These are phyloP conservation scores for Phataginus tetradactyla DNA, from an alignment of 2,797 vertebrate species.

Conservation along the genomic window DNA sequence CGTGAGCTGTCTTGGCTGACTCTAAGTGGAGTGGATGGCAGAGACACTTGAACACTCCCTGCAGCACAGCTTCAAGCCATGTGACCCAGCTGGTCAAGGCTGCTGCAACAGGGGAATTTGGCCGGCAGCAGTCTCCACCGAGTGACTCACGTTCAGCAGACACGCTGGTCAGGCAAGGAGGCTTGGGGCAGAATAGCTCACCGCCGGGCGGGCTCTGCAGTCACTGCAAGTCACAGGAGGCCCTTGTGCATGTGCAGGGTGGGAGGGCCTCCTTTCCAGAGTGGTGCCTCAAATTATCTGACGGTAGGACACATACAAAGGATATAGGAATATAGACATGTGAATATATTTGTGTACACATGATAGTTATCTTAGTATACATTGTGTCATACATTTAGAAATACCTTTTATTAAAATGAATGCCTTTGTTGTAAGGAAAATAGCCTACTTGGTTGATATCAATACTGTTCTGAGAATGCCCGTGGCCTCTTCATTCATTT, in stretches of 20 bases:
- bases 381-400: not conserved
- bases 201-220: too few species aligned
- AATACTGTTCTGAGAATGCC: not conserved
- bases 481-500: not conserved
- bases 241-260: not conserved
- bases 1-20: not conserved
- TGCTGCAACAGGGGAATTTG: not conserved
- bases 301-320: not conserved
- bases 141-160: not conserved
- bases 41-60: not conserved
- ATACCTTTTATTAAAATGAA: conserved; percentile 10
- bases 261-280: not conserved
- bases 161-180: not conserved
- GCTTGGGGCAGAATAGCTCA: not conserved
- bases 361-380: not conserved
- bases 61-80: not conserved
- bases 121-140: not conserved
- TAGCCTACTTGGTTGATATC: not conserved
- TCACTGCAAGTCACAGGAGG: not conserved
- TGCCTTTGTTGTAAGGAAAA: not conserved
- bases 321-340: not conserved
- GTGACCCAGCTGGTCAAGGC: not conserved
- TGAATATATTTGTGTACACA: not conserved
- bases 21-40: not conserved
- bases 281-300: not conserved